Base-by-base conservation (phyloP, 2,113 vertebrate species). In the Rhea pennata region DNA sequence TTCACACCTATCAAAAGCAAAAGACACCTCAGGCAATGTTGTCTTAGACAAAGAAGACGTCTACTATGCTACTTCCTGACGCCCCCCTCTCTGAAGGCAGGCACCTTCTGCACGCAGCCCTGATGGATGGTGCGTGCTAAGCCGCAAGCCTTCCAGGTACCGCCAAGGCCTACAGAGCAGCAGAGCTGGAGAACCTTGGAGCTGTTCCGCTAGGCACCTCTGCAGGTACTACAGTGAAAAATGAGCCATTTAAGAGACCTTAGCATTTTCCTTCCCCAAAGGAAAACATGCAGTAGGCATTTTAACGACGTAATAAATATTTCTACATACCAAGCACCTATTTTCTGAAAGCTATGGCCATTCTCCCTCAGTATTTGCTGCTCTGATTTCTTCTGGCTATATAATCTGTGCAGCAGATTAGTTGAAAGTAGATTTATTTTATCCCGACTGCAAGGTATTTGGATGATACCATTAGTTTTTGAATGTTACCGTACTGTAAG, bases 401-500 rank as follows among this genome's bases (percentile, higher is more conserved):
- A 81, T 29, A 90, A 95, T 48, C 67, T 69, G 81, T 33, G 40
- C 65, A 93, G 80, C 85, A 95, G 90, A 93, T 85, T 56, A 92
- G 73, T 72, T 88, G 48, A 71, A 86, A 94, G 36, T 36, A 36
- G 36, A 36, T 36, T 95, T 94, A 70, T 76, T 91, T 54, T 69
- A n/a, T 11, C 69, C 77, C 73, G 23, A 39, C 27, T 84, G 82
- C 78, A 46, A 94, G 93, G 81, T 90, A 94, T 73, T 94, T 84
- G 77, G 42, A 86, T 74, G 86, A 29, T 36, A 42, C 59, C 69
- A 65, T 80, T 48, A 83, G 64, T 10, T 84, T n/a, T 61, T 71
- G 23, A 77, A 39, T 42, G 40, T 65, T 86, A 69, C 72, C 19
- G 1, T 66, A 44, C 54, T 66, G 23, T 2, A 24, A 93, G 31